Evolutionary conservation across 2,888 invertebrate species (phyloP), one percentile per base, ranked within the genome.

Genomic region (Pteria penguin): DNA sequence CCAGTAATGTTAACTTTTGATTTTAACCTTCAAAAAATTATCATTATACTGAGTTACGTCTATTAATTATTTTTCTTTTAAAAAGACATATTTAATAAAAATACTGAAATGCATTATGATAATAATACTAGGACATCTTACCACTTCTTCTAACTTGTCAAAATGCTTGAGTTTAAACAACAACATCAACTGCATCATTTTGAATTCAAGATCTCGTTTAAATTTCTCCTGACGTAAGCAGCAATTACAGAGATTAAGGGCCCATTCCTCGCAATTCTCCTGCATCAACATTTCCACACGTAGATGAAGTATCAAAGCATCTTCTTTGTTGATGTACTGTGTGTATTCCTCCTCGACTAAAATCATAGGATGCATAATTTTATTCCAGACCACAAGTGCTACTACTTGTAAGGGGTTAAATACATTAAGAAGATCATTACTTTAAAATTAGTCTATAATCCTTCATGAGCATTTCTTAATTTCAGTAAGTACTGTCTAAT

Each of bases 251-350:
- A 91, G 85, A 79, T 91, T 91, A n/a, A 88, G 83, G 4, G 91
- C 91, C 82, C 89, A 90, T 76, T 89, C 89, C 75, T 91, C 90
- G 79, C 90, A 90, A 75, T 90, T 90, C 63, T 88, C 89, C 74
- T 90, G 87, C 66, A 90, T 84, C 85, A 91, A 85, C 84, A 91
- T 86, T 75, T 90, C 90, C 4, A 91, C 87, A 1, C 91, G 85
- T 54, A 91, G 81, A 60, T 87, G 87, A 36, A 89, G 77, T 18
- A 89, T 86, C 61, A 87, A 84, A 0, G 88, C 85, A 66, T 88
- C 89, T 67, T 89, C 86, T 29, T 81, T 81, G 27, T 78, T 73
- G 60, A 89, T 87, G 75, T 88, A 89, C 26, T 79, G 81, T 62
- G 79, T 54, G 32, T 57, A 68, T 26, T 68, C 68, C 33, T 68